Base-by-base conservation (phyloP, 2,113 vertebrate species). In the Craseonycteris thonglongyai region DNA sequence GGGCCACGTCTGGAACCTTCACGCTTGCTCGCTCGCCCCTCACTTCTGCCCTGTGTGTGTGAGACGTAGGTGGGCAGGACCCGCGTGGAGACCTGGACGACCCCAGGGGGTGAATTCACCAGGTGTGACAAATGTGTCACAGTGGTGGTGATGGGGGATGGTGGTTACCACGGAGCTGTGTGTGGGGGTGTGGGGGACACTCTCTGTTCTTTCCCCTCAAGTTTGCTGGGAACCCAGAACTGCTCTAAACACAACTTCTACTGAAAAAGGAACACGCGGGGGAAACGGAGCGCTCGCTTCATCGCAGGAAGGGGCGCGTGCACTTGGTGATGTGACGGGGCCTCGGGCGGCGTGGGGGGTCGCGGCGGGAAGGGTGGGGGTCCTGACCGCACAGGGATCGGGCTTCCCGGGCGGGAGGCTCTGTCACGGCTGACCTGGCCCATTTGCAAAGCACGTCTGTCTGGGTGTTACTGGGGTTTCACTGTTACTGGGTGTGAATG, bases 401-500 rank as follows among this genome's bases (percentile, higher is more conserved):
- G 68, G 30, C 15, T 56, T 84, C 69, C 93, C 90, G 66, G 49
- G 30, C 92, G 91, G 66, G 49, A n/a, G n/a, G n/a, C n/a, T 51
- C 49, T 51, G 49, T 51, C 49, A 51, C 15, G 88, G 87, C 13
- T 96, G 87, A 96, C 42, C 21, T 87, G n/a, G 61, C 49, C 38
- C 66, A 88, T 66, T 93, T 94, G 87, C 94, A 96, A 93, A 92
- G 22, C 58, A 81, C 59, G 96, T 97, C 95, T 26, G 0, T 71
- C 76, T 96, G 89, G 51, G 71, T 65, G 95, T 96, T 92, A 95
- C 15, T 90, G 83, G 86, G 82, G 58, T 71, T 97, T 94, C 79
- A 95, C 89, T 68, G n/a, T n/a, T n/a, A 86, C 79, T 45, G 4
- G 7, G 18, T 69, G 26, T 7, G 3, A n/a, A 45, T 92, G 75